These are phyloP conservation scores for Crotalus horridus DNA, from an alignment of 2,113 vertebrate genomes.

Conservation along the genomic window DNA sequence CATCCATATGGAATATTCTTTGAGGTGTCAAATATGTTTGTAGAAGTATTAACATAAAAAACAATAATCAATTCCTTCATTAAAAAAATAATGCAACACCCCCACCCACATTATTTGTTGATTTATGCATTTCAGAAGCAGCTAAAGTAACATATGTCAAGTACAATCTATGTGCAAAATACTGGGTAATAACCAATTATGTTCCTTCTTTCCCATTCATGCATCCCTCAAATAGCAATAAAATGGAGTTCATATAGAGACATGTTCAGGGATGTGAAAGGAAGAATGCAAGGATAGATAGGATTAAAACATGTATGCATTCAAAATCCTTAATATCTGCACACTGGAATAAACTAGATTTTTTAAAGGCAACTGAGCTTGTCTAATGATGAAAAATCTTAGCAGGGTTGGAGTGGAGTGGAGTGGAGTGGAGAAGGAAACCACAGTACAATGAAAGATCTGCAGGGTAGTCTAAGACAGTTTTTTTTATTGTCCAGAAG, in stretches of 20 bases:
- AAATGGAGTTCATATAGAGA: neutral
- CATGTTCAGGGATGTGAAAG: neutral
- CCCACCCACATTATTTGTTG: neutral
- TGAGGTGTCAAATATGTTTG: neutral
- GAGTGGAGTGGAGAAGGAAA: neutral
- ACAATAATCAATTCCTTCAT: neutral
- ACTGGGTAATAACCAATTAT: neutral
- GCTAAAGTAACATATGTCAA: neutral
- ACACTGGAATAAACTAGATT: neutral
- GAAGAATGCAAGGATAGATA: neutral
- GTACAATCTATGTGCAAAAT: neutral
- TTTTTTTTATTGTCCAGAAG: neutral
- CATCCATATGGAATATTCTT: neutral
- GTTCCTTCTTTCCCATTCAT: neutral
- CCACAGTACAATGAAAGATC: neutral
- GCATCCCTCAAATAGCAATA: neutral
- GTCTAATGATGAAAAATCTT: neutral
- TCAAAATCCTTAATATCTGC: neutral
- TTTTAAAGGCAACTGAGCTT: neutral
- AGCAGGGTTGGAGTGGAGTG: neutral
- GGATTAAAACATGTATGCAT: neutral
- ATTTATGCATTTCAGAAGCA: neutral
- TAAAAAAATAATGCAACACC: neutral
- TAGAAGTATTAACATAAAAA: neutral
- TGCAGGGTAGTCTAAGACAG: neutral